Base-by-base conservation (phyloP, 2,113 vertebrate genomes). In the Probosciger aterrimus region DNA sequence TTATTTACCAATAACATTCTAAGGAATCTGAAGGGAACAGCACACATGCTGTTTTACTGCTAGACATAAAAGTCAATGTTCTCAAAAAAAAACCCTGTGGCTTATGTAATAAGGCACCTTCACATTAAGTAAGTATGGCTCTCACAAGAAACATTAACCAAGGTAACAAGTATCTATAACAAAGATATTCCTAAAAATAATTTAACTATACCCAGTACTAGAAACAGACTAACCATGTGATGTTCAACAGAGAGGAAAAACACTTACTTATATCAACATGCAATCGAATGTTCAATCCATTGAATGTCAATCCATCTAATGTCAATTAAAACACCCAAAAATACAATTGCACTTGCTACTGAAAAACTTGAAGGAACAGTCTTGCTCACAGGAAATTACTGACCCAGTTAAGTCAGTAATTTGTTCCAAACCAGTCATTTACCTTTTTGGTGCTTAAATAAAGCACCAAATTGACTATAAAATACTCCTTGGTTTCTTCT, bases 351-450 rank as follows among this genome's bases (percentile, higher is more conserved):
- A 78, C 19, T 69, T 50, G 20, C 49, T 80, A 79, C 55, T 50
- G 53, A 62, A 80, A 68, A 53, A 30, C 46, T 47, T 53, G 28
- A 22, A 68, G n/a, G 14, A 89, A 37, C 18, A 76, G 57, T 57
- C 46, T 69, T 89, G 15, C 9, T 63, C 5, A 6, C 35, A 71
- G 43, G 25, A 93, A 90, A 93, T 31, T 11, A 62, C 9, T 10
- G 19, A 49, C 6, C 43, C 17, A 86, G 27, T 33, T 78, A n/a
- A 68, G 22, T 98, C 63, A 98, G 71, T 98, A 98, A 13, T 91
- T 81, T 37, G 98, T 98, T 92, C 98, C 98, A 84, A 97, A 98
- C 97, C 97, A 98, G 17, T 37, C 94, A 95, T 98, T 98, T 35
- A 98, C 82, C 64, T 97, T 98, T 47, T 86, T 46, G 6, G 91